These are phyloP conservation scores for Galendromus occidentalis DNA, from an alignment of 1,140 invertebrate species.

Conservation along the genomic window DNA sequence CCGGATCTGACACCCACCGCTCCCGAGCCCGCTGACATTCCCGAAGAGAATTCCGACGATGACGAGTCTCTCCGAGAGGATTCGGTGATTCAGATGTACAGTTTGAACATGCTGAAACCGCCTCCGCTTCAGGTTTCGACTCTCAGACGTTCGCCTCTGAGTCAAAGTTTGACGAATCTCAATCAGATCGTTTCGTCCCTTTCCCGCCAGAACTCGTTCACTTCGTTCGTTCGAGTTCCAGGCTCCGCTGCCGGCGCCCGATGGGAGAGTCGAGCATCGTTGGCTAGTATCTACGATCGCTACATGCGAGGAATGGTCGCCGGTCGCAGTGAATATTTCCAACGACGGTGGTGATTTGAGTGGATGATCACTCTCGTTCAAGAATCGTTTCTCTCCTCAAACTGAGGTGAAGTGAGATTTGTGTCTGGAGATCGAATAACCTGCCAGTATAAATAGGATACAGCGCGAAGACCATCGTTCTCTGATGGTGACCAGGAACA, in stretches of 20 bases:
- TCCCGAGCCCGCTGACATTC: background rate
- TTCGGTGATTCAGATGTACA: background rate
- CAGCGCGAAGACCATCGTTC: background rate
- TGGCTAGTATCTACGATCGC: background rate
- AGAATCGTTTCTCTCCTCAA: no score
- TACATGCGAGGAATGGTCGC: background rate
- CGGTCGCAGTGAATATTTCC: background rate
- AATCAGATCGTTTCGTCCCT: background rate
- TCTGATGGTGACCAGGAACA: no score
- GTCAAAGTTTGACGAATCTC: background rate
- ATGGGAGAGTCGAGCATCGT: background rate
- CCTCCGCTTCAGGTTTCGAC: background rate
- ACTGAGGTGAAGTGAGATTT: no score
- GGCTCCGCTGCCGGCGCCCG: background rate
- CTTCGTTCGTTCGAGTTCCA: background rate
- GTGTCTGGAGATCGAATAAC: no score
- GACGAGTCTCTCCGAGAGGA: background rate
- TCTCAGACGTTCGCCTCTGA: background rate
- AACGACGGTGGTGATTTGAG: background rate
- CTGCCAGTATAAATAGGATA: background rate
- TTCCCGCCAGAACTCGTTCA: conserved; percentile 2
- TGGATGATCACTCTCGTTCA: no score
- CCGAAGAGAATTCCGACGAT: background rate
- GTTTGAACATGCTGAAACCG: background rate
- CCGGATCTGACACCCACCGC: background rate